Conservation (phyloP, 2,888 invertebrate species). For the Cerastis leucographa region DNA sequence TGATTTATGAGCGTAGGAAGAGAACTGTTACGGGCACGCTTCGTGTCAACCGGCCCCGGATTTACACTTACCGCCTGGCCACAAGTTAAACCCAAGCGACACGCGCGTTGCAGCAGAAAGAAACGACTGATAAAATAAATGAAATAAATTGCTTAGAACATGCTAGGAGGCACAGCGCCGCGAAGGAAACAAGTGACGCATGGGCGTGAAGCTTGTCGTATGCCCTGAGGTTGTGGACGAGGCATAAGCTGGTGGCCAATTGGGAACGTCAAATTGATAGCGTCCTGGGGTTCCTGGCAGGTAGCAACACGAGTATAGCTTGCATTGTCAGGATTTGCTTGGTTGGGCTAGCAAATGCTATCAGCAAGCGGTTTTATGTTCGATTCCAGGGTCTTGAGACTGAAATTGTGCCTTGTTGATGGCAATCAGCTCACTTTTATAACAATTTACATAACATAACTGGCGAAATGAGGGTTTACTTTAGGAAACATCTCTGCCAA, state of each 20-base stretch:
- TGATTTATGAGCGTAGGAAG: slow-evolving; percentile 65
- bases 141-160: neutral
- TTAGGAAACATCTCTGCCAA: neutral
- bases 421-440: neutral
- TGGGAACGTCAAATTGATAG: slow-evolving; percentile 4
- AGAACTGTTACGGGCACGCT: slow-evolving; percentile 53
- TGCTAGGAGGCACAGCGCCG: no score
- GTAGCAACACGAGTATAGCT: neutral
- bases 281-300: slow-evolving; percentile 23
- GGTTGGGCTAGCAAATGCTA: neutral
- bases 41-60: slow-evolving; percentile 41
- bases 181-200: neutral
- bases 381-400: neutral
- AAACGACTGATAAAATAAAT: neutral
- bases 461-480: neutral
- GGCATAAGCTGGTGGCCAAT: neutral
- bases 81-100: neutral
- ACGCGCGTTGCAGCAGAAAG: neutral
- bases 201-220: neutral
- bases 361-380: neutral
- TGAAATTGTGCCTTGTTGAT: neutral
- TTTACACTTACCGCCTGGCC: slow-evolving; percentile 14
- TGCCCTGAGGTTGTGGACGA: neutral
- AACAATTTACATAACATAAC: neutral
- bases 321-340: neutral